Percentiles rank a stretch among this genome's conserved stretches.
Conservation (phyloP, 2,113 vertebrate genomes). For the Oenanthe melanoleuca region DNA sequence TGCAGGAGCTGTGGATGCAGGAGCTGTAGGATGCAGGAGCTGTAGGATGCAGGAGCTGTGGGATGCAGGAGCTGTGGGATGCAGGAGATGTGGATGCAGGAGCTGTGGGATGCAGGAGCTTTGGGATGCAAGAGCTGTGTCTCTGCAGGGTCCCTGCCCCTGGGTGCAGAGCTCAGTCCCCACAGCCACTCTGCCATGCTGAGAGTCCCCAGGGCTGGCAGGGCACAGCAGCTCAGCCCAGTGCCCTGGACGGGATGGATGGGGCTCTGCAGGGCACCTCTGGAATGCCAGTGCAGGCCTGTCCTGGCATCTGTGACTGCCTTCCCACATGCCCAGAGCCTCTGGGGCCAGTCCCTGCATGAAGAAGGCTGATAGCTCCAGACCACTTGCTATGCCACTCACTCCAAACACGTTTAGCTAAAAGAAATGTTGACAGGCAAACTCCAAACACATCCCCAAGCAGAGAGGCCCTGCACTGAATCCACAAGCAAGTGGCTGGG, state of each 20-base stretch:
- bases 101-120: neutral
- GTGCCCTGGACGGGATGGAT: neutral
- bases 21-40: neutral
- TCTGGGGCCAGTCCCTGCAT: neutral
- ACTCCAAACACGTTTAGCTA: neutral
- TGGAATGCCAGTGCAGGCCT: neutral
- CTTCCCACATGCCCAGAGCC: neutral
- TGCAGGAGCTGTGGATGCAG: neutral
- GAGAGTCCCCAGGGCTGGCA: neutral
- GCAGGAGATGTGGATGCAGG: neutral
- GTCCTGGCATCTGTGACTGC: neutral
- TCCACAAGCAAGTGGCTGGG: neutral
- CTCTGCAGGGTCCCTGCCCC: neutral
- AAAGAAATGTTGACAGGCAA: neutral
- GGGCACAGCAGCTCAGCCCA: neutral
- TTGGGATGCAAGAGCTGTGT: too few species aligned
- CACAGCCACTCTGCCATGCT: neutral
- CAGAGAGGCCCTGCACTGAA: neutral
- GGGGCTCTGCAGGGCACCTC: neutral
- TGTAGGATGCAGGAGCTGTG: rapidly evolving
- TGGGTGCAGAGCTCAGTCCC: neutral
- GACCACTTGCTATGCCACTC: neutral
- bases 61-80: rapidly evolving
- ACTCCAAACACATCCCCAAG: neutral
- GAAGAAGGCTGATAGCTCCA: neutral